A percentile compares a stretch with the other conserved stretches of the same genome.
These are phyloP conservation scores for Paratrypauchen microcephalus DNA, from an alignment of 2,797 vertebrate species.

Conservation along the genomic window DNA sequence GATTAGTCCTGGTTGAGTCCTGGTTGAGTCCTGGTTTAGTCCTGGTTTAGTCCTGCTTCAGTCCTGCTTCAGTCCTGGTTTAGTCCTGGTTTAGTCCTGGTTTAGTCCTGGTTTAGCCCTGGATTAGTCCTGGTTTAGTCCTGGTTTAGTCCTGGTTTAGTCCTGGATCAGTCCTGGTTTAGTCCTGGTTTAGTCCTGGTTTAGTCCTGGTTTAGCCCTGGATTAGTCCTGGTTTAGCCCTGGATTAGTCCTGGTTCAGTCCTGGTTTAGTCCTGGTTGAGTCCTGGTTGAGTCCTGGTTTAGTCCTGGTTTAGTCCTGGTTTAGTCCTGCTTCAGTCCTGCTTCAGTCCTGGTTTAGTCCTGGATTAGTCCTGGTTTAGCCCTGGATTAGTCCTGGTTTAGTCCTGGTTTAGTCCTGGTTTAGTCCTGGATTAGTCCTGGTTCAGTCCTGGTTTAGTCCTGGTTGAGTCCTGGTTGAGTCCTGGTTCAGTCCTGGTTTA, in stretches of 20 bases:
- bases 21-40: neutral
- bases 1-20: neutral
- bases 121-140: neutral
- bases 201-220: too few relatives aligned
- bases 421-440: neutral
- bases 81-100: neutral
- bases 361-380: neutral
- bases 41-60: neutral
- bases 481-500: too few relatives aligned
- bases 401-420: neutral
- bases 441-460: neutral
- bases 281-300: too few relatives aligned
- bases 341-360: neutral
- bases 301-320: neutral
- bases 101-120: neutral
- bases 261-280: too few relatives aligned
- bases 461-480: neutral
- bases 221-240: too few relatives aligned
- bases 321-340: neutral
- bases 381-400: neutral
- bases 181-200: too few relatives aligned
- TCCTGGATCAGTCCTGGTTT: too few relatives aligned
- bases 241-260: too few relatives aligned
- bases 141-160: too few relatives aligned
- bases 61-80: too few relatives aligned